Conservation (phyloP, 2,113 vertebrate genomes). For the Ifrita kowaldi region DNA sequence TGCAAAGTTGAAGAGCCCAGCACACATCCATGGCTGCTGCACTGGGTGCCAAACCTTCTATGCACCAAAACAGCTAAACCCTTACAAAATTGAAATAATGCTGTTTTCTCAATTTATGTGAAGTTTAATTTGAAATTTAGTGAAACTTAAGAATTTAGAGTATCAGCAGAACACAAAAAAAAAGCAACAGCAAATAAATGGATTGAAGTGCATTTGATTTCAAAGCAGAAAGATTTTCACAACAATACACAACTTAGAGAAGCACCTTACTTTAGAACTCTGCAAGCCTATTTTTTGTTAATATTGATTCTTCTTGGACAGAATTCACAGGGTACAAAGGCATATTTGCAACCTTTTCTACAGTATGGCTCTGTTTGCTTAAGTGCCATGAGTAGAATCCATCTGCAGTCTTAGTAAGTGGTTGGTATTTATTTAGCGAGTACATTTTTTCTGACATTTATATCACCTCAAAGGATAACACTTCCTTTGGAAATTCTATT, state of each 20-base stretch:
- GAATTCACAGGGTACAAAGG: background rate
- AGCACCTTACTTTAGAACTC: background rate
- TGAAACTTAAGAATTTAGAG: background rate
- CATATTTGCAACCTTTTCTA: background rate
- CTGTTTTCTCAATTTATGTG: background rate
- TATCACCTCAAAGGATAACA: constrained; percentile 37
- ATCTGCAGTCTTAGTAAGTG: background rate
- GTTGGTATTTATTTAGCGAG: constrained; percentile 20
- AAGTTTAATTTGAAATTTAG: background rate
- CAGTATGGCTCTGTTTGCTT: background rate
- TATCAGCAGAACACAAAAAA: background rate
- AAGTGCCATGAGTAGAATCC: background rate
- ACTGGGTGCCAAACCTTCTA: background rate
- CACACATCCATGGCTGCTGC: accelerated
- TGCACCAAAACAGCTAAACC: background rate
- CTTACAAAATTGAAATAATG: background rate
- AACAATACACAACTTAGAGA: background rate
- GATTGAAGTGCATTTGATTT: background rate
- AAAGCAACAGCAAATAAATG: background rate
- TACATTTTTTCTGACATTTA: constrained; percentile 40
- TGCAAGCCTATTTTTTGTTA: background rate
- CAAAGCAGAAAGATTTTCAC: background rate
- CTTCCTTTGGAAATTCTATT: constrained; percentile 11
- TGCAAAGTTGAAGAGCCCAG: background rate
- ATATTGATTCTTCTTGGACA: background rate